phyloP scores from a whole-genome alignment of 2,113 vertebrate species.

The Tauraco erythrolophus region DNA sequence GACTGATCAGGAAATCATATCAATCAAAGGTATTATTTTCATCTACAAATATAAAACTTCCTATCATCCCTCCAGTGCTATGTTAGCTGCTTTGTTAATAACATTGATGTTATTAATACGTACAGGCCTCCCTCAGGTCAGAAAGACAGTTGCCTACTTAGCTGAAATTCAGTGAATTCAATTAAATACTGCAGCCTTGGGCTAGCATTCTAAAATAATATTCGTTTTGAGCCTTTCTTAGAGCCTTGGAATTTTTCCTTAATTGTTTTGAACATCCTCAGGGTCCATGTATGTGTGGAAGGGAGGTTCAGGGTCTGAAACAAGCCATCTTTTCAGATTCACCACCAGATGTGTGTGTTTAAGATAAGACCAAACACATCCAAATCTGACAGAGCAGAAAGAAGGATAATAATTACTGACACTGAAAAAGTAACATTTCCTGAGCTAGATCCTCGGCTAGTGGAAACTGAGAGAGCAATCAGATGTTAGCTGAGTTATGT shows the following conservation, averaged over 20 bases:
- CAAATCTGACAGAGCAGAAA: background rate
- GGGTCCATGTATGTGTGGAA: background rate
- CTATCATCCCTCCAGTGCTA: background rate
- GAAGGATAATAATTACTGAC: background rate
- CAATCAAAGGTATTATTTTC: background rate
- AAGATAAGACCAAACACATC: constrained; percentile 3
- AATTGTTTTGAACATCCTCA: constrained; percentile 7
- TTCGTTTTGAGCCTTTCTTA: constrained; percentile 14
- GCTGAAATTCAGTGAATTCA: constrained; percentile 56
- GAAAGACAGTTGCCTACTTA: constrained; percentile 40
- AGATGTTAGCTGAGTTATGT: background rate
- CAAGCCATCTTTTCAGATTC: background rate
- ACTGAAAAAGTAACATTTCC: background rate
- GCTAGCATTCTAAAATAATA: constrained; percentile 34
- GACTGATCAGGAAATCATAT: background rate
- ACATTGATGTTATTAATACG: constrained; percentile 19
- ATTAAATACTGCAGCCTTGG: constrained; percentile 42
- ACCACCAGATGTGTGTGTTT: constrained; percentile 13
- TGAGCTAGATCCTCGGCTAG: background rate
- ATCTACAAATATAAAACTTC: background rate
- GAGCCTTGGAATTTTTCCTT: constrained; percentile 7
- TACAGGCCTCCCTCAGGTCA: constrained; percentile 23
- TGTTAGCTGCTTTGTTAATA: constrained; percentile 27
- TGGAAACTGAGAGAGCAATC: background rate
- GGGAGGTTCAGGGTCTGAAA: background rate